A percentile compares a stretch with the other conserved stretches of the same genome.
phyloP scores from a whole-genome alignment of 1,140 invertebrate species.

The Conus ventricosus region DNA sequence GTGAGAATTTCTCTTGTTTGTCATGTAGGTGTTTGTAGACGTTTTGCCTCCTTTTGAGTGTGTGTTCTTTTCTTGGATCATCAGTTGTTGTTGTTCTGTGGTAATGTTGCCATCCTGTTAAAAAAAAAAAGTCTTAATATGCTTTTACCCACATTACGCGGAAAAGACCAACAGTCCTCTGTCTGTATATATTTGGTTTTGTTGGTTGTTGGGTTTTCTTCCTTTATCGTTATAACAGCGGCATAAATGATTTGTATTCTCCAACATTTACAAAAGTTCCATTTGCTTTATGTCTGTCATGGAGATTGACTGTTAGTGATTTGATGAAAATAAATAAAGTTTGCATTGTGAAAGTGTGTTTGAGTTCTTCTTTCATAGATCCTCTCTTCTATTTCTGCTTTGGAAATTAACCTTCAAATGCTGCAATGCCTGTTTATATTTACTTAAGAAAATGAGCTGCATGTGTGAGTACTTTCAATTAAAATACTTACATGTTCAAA shows the following conservation, averaged over 20 bases:
- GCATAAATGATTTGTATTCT: not conserved
- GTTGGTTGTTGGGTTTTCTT: constrained; percentile 9
- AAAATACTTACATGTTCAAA: too few species aligned
- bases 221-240: not conserved
- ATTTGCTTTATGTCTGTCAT: not conserved
- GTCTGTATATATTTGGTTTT: constrained; percentile 4
- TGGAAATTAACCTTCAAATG: too few species aligned
- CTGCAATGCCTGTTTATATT: too few species aligned
- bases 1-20: not conserved
- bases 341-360: not conserved
- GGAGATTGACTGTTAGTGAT: not conserved
- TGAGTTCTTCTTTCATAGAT: not conserved
- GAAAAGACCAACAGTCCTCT: not conserved
- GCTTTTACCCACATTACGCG: not conserved
- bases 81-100: not conserved
- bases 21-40: not conserved
- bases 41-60: not conserved
- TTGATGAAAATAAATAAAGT: not conserved
- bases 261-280: not conserved
- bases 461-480: too few species aligned
- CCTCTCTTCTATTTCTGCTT: too few species aligned
- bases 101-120: not conserved
- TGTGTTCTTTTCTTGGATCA: not conserved
- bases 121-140: not conserved
- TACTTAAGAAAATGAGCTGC: too few species aligned